These are phyloP conservation scores for Lemur catta DNA, from an alignment of 2,797 vertebrate genomes.

Conservation along the genomic window DNA sequence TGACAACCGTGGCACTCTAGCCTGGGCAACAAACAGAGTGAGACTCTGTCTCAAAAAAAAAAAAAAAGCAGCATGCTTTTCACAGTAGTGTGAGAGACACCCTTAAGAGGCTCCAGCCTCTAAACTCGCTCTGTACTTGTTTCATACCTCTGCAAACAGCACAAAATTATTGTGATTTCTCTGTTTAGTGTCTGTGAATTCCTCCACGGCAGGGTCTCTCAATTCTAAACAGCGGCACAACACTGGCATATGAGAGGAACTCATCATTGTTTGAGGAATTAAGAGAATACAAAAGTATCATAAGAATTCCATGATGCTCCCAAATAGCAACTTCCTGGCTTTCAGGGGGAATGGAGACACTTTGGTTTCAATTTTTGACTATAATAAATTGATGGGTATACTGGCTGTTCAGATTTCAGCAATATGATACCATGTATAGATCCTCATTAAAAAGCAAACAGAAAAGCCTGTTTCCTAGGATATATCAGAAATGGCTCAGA, in stretches of 20 bases:
- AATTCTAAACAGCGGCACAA: neutral
- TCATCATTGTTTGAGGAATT: neutral
- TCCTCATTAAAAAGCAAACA: slow-evolving; percentile 48
- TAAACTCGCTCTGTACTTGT: neutral
- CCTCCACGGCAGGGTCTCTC: neutral
- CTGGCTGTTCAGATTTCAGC: slow-evolving; percentile 24
- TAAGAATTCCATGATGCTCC: neutral
- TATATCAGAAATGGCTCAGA: slow-evolving; percentile 3
- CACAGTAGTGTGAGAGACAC: neutral
- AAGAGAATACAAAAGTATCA: neutral
- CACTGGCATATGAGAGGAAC: neutral
- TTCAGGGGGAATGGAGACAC: neutral
- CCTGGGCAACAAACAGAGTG: too few species aligned
- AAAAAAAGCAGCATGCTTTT: neutral
- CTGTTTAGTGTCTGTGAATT: neutral
- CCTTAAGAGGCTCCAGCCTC: neutral
- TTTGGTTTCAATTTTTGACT: slow-evolving; percentile 29
- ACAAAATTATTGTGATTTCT: neutral
- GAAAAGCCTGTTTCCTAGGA: slow-evolving; percentile 25
- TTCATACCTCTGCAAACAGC: neutral
- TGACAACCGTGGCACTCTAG: too few species aligned
- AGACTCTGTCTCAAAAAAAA: too few species aligned
- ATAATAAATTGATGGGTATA: neutral
- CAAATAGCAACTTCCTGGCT: slow-evolving; percentile 15
- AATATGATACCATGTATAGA: neutral